phyloP scores from a whole-genome alignment of 2,797 vertebrate genomes.

The Clamator glandarius region DNA sequence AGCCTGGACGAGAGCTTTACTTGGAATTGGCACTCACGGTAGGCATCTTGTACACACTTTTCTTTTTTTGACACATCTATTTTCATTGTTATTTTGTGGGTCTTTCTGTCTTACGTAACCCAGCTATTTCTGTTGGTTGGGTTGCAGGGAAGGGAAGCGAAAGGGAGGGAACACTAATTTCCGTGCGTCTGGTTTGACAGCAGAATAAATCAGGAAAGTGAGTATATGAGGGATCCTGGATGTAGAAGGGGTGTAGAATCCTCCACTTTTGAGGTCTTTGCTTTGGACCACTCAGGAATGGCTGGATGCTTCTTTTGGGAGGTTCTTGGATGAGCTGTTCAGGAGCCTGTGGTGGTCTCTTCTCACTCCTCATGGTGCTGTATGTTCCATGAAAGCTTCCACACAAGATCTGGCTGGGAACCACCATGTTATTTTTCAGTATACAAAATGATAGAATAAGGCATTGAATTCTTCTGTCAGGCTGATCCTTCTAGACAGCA shows the following conservation, averaged over 20 bases:
- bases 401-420: neutral
- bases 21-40: neutral
- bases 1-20: accelerated
- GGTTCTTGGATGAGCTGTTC: neutral
- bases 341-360: neutral
- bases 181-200: neutral
- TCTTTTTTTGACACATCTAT: neutral
- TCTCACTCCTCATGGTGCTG: neutral
- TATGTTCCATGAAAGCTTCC: neutral
- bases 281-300: neutral
- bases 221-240: neutral
- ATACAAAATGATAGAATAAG: neutral
- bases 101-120: slow-evolving; percentile 13
- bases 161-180: neutral
- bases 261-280: neutral
- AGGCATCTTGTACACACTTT: neutral
- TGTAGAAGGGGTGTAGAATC: neutral
- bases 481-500: neutral
- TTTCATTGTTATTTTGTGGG: slow-evolving; percentile 20
- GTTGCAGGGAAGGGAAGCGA: slow-evolving; percentile 30
- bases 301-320: neutral
- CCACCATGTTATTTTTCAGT: accelerated
- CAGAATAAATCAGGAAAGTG: neutral
- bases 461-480: neutral
- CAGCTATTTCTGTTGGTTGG: slow-evolving; percentile 30